Conservation (phyloP, 92 coral and sea anemone genomes). For the Pocillopora grandis region DNA sequence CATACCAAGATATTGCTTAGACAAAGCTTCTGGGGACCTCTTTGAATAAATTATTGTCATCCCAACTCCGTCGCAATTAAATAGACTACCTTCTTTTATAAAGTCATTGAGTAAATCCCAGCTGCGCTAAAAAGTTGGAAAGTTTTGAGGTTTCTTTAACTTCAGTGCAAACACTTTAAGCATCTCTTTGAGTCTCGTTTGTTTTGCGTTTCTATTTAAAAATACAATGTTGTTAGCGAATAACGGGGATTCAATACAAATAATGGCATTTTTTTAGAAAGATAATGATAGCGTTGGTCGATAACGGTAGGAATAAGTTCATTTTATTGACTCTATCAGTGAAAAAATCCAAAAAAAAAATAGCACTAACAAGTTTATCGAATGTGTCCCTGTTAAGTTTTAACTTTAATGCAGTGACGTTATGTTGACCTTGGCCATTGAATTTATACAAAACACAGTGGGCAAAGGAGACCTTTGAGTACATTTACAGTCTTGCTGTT, state of each 20-base stretch:
- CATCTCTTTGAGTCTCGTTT: neutral
- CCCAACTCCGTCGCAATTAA: too few species aligned
- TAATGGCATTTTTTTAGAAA: neutral
- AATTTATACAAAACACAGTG: neutral
- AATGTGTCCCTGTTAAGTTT: neutral
- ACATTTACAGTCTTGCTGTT: neutral
- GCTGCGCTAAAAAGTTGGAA: too few species aligned
- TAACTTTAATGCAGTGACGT: neutral
- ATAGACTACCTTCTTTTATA: too few species aligned
- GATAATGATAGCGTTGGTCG: too few species aligned
- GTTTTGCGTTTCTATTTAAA: neutral
- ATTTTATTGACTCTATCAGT: neutral
- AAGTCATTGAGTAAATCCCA: too few species aligned
- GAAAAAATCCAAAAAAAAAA: neutral
- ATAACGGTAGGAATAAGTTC: too few species aligned
- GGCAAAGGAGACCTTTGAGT: neutral
- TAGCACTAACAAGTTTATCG: neutral
- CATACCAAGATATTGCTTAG: neutral
- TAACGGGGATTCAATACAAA: neutral
- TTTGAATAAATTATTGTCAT: too few species aligned
- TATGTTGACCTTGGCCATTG: neutral
- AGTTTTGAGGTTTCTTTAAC: too few species aligned
- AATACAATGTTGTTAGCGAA: neutral
- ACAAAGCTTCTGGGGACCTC: neutral
- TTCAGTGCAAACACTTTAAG: too few species aligned